These are phyloP conservation scores for Spodoptera littoralis DNA, from an alignment of 2,888 invertebrate species.

Conservation along the genomic window DNA sequence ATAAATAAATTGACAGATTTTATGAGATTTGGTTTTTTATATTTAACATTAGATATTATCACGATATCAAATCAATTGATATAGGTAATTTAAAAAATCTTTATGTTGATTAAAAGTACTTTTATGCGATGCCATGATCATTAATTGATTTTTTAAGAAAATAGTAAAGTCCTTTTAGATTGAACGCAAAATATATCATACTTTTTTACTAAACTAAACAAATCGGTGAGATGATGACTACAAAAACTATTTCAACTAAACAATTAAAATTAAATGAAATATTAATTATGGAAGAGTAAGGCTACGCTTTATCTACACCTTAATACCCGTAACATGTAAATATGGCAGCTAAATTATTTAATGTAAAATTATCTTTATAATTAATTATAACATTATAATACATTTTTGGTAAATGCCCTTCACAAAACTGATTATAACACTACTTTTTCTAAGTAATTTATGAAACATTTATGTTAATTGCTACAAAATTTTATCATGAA, in stretches of 20 bases:
- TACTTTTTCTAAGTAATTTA: too few species aligned
- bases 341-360: slow-evolving; percentile 54
- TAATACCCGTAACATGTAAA: slow-evolving; percentile 66
- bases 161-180: not conserved
- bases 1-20: too few species aligned
- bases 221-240: slow-evolving; percentile 59
- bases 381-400: slow-evolving; percentile 20
- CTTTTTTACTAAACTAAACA: slow-evolving; percentile 21
- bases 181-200: slow-evolving; percentile 25
- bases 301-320: slow-evolving; percentile 39
- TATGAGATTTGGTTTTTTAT: too few species aligned
- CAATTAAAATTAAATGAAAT: slow-evolving; percentile 35
- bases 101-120: too few species aligned
- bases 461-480: not conserved
- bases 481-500: not conserved
- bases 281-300: slow-evolving; percentile 47
- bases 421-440: too few species aligned
- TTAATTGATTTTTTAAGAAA: too few species aligned
- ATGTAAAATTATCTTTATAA: slow-evolving; percentile 1
- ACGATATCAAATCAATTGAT: too few species aligned
- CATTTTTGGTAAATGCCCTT: slow-evolving; percentile 25
- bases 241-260: slow-evolving; percentile 32
- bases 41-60: too few species aligned
- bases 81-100: too few species aligned
- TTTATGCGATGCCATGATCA: too few species aligned